Evolutionary conservation across 1,140 invertebrate genomes (phyloP).

Genomic region (Eueides isabella): DNA sequence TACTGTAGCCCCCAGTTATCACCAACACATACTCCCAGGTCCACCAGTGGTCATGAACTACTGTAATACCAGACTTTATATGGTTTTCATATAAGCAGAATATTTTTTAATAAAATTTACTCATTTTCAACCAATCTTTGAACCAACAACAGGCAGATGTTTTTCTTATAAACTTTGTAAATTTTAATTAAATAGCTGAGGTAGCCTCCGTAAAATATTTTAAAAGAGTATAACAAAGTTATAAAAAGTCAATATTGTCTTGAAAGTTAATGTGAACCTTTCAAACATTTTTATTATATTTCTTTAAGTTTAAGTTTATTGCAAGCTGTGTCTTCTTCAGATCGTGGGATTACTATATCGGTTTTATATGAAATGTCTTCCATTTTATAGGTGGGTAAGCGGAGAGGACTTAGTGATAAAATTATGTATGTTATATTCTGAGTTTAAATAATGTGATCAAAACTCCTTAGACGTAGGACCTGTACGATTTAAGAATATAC

Average conservation of each 20-base stretch:
- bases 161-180: constrained; percentile 3
- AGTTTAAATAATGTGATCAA: too few species aligned
- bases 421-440: too few species aligned
- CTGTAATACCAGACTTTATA: too few species aligned
- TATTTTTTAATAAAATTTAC: background rate
- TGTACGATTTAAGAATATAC: too few species aligned
- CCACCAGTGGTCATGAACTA: too few species aligned
- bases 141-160: background rate
- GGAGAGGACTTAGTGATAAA: too few species aligned
- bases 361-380: background rate
- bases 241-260: constrained; percentile 12
- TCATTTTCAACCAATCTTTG: background rate
- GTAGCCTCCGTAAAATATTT: constrained; percentile 8
- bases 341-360: background rate
- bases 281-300: background rate
- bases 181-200: constrained; percentile 4
- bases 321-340: background rate
- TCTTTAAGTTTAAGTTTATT: constrained; percentile 10
- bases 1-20: too few species aligned
- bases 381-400: too few species aligned
- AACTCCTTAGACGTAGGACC: too few species aligned
- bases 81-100: background rate
- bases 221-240: constrained; percentile 11
- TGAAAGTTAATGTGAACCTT: constrained; percentile 6
- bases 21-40: too few species aligned